Base-by-base conservation (phyloP, 2,888 invertebrate genomes). In the Crocallis elinguaria region DNA sequence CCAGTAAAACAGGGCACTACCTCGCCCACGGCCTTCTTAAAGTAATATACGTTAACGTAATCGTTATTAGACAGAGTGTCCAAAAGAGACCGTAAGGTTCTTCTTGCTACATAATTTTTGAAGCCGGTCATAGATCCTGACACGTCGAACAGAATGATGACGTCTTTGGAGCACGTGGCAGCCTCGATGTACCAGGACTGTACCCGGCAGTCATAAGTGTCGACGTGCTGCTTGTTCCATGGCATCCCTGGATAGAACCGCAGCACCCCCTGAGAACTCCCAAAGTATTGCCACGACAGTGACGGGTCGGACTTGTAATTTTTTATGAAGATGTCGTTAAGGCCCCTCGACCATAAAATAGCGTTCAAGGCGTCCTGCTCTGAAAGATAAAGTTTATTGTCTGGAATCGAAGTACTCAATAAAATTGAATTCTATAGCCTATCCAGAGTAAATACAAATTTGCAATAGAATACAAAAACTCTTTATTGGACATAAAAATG, bases 11-110 rank as follows among this genome's bases (percentile, higher is more conserved):
- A 99, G 0, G 94, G 92, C 17, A 98, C 96, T 3, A 97, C 93
- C 68, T 96, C 95, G 5, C 93, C 79, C 0, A 96, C 94, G 0
- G 87, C 92, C 32, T 95, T 94, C 66, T 97, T 96, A 70, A 95
- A 96, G 77, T 94, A 94, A 68, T 97, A 94, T 19, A 99, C 95
- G 71, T 98, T 99, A 49, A 99, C 96, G 79, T 96, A 99, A 84
- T 99, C 99, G 82, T 99, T 99, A 79, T 99, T 99, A 5, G 98
- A 98, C 39, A 99, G 94, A 0, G 99, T 99, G 58, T 98, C 97
- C 69, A 99, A 85, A 54, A 99, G 95, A 30, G 96, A 95, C 52
- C 94, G 93, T 14, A 99, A 95, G 0, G 99, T 99, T 72, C 96
- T 95, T 70, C 95, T 94, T 9, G 98, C 98, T 25, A 95, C 94